Evolutionary conservation across 1,140 invertebrate genomes (phyloP).

Genomic region (Sipha flava): DNA sequence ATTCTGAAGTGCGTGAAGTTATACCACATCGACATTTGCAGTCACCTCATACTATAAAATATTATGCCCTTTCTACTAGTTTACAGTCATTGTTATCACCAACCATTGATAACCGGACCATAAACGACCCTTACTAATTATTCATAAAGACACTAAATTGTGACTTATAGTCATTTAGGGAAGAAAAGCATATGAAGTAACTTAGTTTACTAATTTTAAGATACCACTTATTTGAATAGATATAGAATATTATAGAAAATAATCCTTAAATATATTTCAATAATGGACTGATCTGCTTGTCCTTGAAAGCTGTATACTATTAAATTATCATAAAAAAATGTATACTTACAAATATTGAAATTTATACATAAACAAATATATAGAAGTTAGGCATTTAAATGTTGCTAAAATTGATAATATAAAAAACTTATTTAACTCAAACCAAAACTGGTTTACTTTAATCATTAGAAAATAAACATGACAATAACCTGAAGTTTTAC

Average conservation of each 20-base stretch:
- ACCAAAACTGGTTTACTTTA: background rate
- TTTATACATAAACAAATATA: background rate
- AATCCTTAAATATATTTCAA: background rate
- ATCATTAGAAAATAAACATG: conserved; percentile 1
- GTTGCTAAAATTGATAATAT: background rate
- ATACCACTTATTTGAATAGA: background rate
- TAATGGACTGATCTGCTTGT: background rate
- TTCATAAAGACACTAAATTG: background rate
- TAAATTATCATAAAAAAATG: background rate
- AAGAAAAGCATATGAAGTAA: background rate
- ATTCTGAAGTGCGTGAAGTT: conserved; percentile 51
- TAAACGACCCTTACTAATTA: conserved; percentile 7
- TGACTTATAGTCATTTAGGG: background rate
- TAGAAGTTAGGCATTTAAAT: background rate
- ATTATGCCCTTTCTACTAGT: conserved; percentile 48
- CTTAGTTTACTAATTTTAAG: background rate
- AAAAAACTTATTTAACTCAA: background rate
- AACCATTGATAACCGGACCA: conserved; percentile 43
- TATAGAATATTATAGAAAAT: background rate
- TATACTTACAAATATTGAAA: background rate
- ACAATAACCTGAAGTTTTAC: conserved; percentile 24
- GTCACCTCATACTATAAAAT: conserved; percentile 53
- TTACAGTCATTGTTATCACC: conserved; percentile 54
- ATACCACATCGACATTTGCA: conserved; percentile 58
- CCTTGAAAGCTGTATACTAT: background rate